phyloP scores from a whole-genome alignment of 1,140 invertebrate genomes.

The Armadillidium nasatum region DNA sequence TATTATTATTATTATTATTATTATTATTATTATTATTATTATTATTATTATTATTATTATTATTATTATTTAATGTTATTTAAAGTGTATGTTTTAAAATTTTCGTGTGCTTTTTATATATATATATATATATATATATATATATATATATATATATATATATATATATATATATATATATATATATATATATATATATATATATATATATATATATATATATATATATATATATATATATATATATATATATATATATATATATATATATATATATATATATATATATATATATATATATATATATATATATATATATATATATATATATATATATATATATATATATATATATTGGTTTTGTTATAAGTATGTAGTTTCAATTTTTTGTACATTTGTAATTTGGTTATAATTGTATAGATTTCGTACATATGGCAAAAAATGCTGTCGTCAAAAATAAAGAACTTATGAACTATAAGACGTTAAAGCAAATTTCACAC shows the following conservation, averaged over 20 bases:
- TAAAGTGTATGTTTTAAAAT: neutral
- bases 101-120: neutral
- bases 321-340: too few relatives aligned
- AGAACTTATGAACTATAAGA: too few relatives aligned
- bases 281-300: slow-evolving; percentile 12
- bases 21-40: neutral
- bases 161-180: slow-evolving; percentile 26
- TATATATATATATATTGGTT: too few relatives aligned
- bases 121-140: slow-evolving; percentile 23
- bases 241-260: slow-evolving; percentile 14
- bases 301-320: neutral
- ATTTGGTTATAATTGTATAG: too few relatives aligned
- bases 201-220: neutral
- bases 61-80: slow-evolving; percentile 8
- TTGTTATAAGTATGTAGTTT: too few relatives aligned
- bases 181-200: slow-evolving; percentile 7
- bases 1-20: too few relatives aligned
- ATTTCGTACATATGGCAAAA: too few relatives aligned
- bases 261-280: slow-evolving; percentile 30
- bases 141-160: slow-evolving; percentile 27
- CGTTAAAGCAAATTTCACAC: too few relatives aligned
- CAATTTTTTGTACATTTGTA: too few relatives aligned
- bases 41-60: neutral
- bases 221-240: too few relatives aligned
- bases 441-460: too few relatives aligned